These are phyloP conservation scores for Kryphioiulus occultus DNA, from an alignment of 2,888 invertebrate genomes.

Conservation along the genomic window DNA sequence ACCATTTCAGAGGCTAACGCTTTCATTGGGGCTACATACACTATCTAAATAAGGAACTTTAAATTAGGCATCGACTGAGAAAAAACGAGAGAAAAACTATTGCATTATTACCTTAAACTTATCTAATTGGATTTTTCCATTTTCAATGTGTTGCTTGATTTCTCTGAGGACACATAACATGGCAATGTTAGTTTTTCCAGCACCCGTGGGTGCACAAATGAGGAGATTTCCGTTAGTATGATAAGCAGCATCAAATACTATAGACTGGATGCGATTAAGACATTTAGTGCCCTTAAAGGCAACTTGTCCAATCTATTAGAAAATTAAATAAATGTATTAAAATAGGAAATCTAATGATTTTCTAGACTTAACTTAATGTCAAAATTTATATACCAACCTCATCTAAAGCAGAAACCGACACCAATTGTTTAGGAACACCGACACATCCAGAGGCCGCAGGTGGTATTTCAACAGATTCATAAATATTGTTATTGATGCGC, in stretches of 20 bases:
- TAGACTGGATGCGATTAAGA: constrained; percentile 93
- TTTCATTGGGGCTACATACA: constrained; percentile 99
- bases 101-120: constrained; percentile 80
- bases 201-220: constrained; percentile 98
- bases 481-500: constrained; percentile 75
- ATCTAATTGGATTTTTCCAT: constrained; percentile 83
- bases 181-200: constrained; percentile 99
- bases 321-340: constrained; percentile 29
- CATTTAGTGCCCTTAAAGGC: constrained; percentile 87
- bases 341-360: neutral
- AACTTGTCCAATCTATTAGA: constrained; percentile 77
- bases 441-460: constrained; percentile 71
- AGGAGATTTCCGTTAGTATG: constrained; percentile 95
- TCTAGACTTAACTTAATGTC: neutral
- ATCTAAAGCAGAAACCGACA: constrained; percentile 72
- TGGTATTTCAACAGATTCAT: constrained; percentile 87
- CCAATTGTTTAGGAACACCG: constrained; percentile 71
- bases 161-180: constrained; percentile 90
- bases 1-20: constrained; percentile 99
- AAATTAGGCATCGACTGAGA: neutral
- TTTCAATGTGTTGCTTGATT: constrained; percentile 82
- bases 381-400: constrained; percentile 64
- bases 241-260: constrained; percentile 95
- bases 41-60: constrained; percentile 72
- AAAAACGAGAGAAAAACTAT: neutral